Evolutionary conservation across 2,888 invertebrate genomes (phyloP).

Genomic region (Macrosoma leucophasiata): DNA sequence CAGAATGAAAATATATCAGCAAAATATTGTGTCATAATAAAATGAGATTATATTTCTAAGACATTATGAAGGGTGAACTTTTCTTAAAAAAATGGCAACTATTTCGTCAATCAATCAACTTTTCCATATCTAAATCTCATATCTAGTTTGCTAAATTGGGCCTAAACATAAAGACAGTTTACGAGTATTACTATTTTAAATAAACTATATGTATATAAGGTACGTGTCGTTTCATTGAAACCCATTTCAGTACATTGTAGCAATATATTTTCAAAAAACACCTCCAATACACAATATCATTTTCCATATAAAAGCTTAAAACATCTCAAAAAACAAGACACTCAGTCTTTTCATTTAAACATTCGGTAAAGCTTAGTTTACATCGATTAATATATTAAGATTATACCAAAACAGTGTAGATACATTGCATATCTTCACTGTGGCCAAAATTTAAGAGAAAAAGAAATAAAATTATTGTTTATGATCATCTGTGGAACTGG

Average conservation of each 20-base stretch:
- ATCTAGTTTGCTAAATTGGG: slow-evolving; percentile 3
- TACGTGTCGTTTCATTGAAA: no score
- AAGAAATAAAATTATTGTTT: slow-evolving; percentile 7
- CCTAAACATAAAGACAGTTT: slow-evolving; percentile 9
- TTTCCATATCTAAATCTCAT: slow-evolving; percentile 7
- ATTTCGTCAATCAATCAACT: no score
- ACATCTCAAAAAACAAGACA: slow-evolving; percentile 24
- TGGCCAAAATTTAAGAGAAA: slow-evolving; percentile 31
- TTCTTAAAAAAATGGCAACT: neutral
- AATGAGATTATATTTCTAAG: slow-evolving; percentile 3
- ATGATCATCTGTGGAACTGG: slow-evolving; percentile 34
- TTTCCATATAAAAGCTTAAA: slow-evolving; percentile 14
- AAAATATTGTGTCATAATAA: slow-evolving; percentile 1
- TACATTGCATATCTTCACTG: slow-evolving; percentile 47
- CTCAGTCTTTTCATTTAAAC: slow-evolving; percentile 24
- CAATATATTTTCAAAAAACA: no score
- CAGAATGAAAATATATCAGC: neutral
- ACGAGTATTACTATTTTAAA: slow-evolving; percentile 3
- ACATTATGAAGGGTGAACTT: neutral
- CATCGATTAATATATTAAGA: slow-evolving; percentile 37
- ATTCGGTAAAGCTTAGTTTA: slow-evolving; percentile 18
- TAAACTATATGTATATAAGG: neutral
- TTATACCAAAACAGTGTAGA: slow-evolving; percentile 51
- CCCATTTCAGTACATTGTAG: no score
- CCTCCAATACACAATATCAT: no score